Conservation (phyloP, 2,888 invertebrate species). For the Phanerotoma sp. region DNA sequence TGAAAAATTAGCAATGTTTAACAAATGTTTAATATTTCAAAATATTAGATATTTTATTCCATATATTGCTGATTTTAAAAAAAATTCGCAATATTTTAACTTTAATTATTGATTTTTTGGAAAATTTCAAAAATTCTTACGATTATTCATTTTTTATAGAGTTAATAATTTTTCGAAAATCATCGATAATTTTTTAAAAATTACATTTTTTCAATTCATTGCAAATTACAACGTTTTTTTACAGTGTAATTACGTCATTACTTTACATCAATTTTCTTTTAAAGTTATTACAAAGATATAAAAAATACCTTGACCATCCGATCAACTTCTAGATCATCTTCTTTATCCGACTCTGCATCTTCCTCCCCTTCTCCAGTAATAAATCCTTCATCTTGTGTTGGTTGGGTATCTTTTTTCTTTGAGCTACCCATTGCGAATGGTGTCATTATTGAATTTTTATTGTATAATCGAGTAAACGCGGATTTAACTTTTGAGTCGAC, state of each 20-base stretch:
- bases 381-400: constrained; percentile 55
- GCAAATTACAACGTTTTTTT: too few species aligned
- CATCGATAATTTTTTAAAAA: background rate
- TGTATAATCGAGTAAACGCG: constrained; percentile 90
- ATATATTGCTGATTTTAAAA: too few species aligned
- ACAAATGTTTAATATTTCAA: too few species aligned
- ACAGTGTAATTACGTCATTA: too few species aligned
- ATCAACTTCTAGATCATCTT: constrained; percentile 68
- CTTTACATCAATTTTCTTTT: background rate
- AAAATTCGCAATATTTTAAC: too few species aligned
- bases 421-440: constrained; percentile 76
- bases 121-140: too few species aligned
- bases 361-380: constrained; percentile 56
- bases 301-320: constrained; percentile 82
- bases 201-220: constrained; percentile 4
- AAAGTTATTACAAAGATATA: constrained; percentile 22
- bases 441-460: constrained; percentile 76
- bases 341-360: constrained; percentile 56
- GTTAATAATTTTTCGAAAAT: too few species aligned
- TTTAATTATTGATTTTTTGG: too few species aligned
- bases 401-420: constrained; percentile 60
- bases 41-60: too few species aligned
- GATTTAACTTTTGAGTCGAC: constrained; percentile 87
- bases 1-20: too few species aligned
- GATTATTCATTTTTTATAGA: too few species aligned